Conservation (phyloP, 1,140 invertebrate species). For the Drosophila ogumai region DNA sequence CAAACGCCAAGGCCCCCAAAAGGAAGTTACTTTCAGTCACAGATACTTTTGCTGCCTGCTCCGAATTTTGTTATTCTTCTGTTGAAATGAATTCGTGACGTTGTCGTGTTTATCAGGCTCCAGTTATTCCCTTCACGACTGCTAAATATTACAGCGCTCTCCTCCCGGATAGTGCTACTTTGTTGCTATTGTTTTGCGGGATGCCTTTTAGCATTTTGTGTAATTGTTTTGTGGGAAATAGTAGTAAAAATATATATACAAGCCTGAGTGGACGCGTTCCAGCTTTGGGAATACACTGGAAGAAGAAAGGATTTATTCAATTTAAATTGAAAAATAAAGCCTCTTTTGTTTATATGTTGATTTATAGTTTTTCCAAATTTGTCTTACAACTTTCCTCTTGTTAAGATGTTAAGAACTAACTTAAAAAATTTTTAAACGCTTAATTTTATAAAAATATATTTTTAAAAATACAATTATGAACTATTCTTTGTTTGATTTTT, state of each 20-base stretch:
- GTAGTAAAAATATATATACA: slow-evolving; percentile 54
- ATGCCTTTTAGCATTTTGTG: slow-evolving; percentile 78
- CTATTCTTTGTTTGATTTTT: too few relatives aligned
- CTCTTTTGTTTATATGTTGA: neutral
- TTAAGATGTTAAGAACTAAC: too few relatives aligned
- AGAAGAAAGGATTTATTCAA: neutral
- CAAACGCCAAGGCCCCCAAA: slow-evolving; percentile 51
- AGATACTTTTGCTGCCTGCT: slow-evolving; percentile 43
- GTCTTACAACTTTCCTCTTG: neutral
- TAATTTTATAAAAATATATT: neutral
- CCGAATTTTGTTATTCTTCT: slow-evolving; percentile 8
- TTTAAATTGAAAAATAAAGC: neutral
- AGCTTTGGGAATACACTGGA: slow-evolving; percentile 28
- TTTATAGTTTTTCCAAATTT: neutral
- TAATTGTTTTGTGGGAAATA: slow-evolving; percentile 79
- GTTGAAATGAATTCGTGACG: slow-evolving; percentile 57
- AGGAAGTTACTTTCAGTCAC: slow-evolving; percentile 56
- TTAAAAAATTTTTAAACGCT: neutral
- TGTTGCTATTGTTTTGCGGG: slow-evolving; percentile 37
- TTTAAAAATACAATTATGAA: neutral
- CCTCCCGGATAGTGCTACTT: slow-evolving; percentile 9
- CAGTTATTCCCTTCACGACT: slow-evolving; percentile 39
- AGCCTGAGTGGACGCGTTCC: slow-evolving; percentile 21
- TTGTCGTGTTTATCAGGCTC: slow-evolving; percentile 77
- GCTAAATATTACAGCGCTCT: slow-evolving; percentile 35